Conservation (phyloP, 2,113 vertebrate species). For the Festucalex cinctus region DNA sequence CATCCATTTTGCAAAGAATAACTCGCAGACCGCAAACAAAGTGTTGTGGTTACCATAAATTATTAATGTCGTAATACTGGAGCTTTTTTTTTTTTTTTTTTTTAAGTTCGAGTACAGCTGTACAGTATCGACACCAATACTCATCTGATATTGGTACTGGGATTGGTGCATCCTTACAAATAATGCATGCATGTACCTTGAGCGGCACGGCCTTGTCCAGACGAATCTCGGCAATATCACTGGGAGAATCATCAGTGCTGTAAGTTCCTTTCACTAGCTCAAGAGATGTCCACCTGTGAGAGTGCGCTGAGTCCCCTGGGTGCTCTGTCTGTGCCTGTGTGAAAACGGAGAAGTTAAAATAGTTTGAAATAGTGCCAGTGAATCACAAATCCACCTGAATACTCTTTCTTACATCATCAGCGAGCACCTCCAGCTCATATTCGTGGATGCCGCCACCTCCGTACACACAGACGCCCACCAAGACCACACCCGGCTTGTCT, state of each 20-base stretch:
- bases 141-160: too few relatives aligned
- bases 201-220: slow-evolving; percentile 95
- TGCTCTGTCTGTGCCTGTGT: slow-evolving; percentile 86
- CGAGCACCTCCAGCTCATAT: slow-evolving; percentile 94
- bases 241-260: slow-evolving; percentile 95
- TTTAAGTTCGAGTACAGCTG: not conserved
- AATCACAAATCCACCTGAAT: not conserved
- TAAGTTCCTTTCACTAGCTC: slow-evolving; percentile 98
- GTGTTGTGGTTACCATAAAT: not conserved
- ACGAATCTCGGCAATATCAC: slow-evolving; percentile 95
- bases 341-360: not conserved
- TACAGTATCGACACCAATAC: too few relatives aligned
- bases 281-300: slow-evolving; percentile 96
- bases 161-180: too few relatives aligned
- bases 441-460: slow-evolving; percentile 98
- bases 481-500: slow-evolving; percentile 92
- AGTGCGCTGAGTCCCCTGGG: slow-evolving; percentile 90
- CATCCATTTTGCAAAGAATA: too few relatives aligned
- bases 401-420: slow-evolving; percentile 86
- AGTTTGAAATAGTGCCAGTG: not conserved
- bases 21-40: not conserved
- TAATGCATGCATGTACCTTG: slow-evolving; percentile 75
- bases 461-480: slow-evolving; percentile 96
- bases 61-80: too few relatives aligned
- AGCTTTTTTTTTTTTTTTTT: not conserved